Evolutionary conservation across 2,888 invertebrate species (phyloP).

Genomic region (Eulithis testata): DNA sequence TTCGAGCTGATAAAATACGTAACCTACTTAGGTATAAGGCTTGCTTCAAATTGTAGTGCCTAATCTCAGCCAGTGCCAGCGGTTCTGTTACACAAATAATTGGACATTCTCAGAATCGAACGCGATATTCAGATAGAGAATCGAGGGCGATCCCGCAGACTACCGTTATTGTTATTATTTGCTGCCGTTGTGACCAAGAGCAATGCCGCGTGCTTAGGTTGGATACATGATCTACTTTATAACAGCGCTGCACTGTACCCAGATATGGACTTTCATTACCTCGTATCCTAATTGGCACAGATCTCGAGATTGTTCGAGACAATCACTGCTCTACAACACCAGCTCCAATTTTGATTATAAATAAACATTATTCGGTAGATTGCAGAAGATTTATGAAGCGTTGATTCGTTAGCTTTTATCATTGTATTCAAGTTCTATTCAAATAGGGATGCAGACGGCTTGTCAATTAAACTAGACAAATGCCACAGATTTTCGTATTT

Average conservation of each 20-base stretch:
- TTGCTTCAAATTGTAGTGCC: conserved; percentile 1
- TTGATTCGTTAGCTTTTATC: conserved; percentile 37
- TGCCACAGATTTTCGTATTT: conserved; percentile 33
- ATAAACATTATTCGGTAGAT: conserved; percentile 20
- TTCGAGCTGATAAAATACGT: too few relatives aligned
- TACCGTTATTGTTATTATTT: conserved; percentile 63
- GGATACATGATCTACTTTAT: conserved; percentile 2
- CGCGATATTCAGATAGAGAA: conserved; percentile 54
- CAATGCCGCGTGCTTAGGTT: conserved; percentile 19
- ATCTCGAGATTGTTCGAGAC: conserved; percentile 39
- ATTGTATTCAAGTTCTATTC: conserved; percentile 41
- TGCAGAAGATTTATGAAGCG: conserved; percentile 37
- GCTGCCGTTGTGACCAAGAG: conserved; percentile 41
- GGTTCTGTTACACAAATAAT: conserved; percentile 39
- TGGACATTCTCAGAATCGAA: conserved; percentile 43
- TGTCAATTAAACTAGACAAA: conserved; percentile 40
- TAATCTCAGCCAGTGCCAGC: conserved; percentile 8
- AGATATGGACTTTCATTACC: conserved; percentile 38
- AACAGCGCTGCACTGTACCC: conserved; percentile 21
- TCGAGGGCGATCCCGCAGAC: conserved; percentile 50
- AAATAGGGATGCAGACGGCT: conserved; percentile 24
- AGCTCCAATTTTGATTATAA: conserved; percentile 27
- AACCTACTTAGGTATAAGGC: too few relatives aligned
- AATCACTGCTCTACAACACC: conserved; percentile 32
- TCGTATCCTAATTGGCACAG: conserved; percentile 42